These are phyloP conservation scores for Caenorhabditis macrosperma DNA, from an alignment of 2,888 invertebrate genomes.

Conservation along the genomic window DNA sequence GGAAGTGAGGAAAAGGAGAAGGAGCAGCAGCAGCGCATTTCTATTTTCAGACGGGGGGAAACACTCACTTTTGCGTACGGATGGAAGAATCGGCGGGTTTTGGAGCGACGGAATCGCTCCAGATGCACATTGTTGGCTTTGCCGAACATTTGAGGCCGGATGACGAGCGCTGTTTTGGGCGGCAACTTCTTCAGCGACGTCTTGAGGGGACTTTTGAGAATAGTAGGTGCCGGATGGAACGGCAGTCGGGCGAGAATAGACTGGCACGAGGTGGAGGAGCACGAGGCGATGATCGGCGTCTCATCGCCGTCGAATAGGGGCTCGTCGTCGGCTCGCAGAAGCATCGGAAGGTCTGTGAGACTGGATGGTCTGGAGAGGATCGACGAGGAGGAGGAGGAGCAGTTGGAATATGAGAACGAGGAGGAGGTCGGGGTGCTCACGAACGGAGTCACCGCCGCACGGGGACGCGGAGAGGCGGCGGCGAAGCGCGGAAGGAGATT, in stretches of 20 bases:
- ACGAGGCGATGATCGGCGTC: neutral
- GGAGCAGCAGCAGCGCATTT: neutral
- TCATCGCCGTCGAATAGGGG: neutral
- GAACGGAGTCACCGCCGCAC: constrained; percentile 30
- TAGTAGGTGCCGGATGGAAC: neutral
- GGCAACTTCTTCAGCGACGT: constrained; percentile 52
- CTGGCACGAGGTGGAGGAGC: neutral
- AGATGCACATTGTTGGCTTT: constrained; percentile 54
- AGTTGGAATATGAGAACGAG: neutral
- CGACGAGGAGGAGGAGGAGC: neutral
- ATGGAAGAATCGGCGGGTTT: constrained; percentile 69
- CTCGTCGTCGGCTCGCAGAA: constrained; percentile 12
- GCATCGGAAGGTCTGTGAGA: constrained; percentile 34
- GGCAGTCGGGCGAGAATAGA: constrained; percentile 23
- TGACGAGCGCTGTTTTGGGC: constrained; percentile 57
- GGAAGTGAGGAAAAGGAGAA: neutral
- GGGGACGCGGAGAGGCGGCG: constrained; percentile 7
- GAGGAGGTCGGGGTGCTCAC: constrained; percentile 33
- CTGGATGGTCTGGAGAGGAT: constrained; percentile 37
- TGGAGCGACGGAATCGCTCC: constrained; percentile 61
- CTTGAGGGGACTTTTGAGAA: constrained; percentile 25
- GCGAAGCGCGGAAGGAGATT: constrained; percentile 33
- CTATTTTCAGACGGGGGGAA: constrained; percentile 1
- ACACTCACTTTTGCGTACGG: constrained; percentile 64
- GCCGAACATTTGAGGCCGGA: constrained; percentile 53